Evolutionary conservation across 2,797 vertebrate species (phyloP), one percentile per base, ranked within the genome.

Genomic region (Valencia hispanica): DNA sequence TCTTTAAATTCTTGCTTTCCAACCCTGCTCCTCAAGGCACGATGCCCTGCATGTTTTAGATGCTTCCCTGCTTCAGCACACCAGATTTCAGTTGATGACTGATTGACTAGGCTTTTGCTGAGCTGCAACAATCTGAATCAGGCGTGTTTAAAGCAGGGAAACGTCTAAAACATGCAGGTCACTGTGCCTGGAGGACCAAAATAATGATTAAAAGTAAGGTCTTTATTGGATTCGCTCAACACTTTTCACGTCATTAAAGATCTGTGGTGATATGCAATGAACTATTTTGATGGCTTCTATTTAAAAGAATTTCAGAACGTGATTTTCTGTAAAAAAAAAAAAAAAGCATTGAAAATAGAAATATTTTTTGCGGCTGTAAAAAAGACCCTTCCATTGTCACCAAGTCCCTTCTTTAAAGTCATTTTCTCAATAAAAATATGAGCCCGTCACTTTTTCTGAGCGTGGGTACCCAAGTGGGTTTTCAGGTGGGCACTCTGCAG

Each of bases 401-500:
- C 5, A 8, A 32, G 57, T 32, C 0, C 48, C 12, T 70, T 17
- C 18, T 0, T 51, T 70, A 22, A 14, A 30, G 25, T 43, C 2
- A 9, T 32, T 14, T 32, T 74, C 12, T 39, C 71, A 22, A 43
- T 45, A 34, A 47, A n/a, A 65, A 78, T 30, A 47, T 1, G 0
- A 2, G 4, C 7, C 11, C 17, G 6, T 88, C 71, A 87, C 5
- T 53, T 78, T 75, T 88, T 90, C 61, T 79, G 74, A 20, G 51
- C 1, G 34, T 92, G 91, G 51, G 90, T 93, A 12, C 79, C 32
- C 7, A 91, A 4, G 79, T 93, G 92, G 55, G 84, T 81, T 43
- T 93, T 93, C 0, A 93, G 86, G 79, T 93, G 91, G 5, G 76
- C 68, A 0, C 86, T 90, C 83, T 92, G 91, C 10, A 90, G 79